Percentiles rank a stretch among this genome's conserved stretches.
Conservation (phyloP, 2,797 vertebrate genomes). For the Premnoplex brunnescens region DNA sequence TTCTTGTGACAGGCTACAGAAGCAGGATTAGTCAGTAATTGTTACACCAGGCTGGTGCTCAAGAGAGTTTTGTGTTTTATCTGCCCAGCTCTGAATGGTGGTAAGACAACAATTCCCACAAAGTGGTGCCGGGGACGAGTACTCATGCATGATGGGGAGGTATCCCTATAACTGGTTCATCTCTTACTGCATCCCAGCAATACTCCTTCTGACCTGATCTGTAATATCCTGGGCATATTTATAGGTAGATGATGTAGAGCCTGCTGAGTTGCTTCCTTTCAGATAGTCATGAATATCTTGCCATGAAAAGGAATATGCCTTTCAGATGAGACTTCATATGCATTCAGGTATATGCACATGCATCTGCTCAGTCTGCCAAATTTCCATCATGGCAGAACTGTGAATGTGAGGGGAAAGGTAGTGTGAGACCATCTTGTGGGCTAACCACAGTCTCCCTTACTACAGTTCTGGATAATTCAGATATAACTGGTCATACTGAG, state of each 20-base stretch:
- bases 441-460: not conserved
- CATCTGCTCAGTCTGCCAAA: not conserved
- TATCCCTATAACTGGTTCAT: not conserved
- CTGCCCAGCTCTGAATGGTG: not conserved
- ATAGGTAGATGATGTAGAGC: not conserved
- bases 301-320: not conserved
- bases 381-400: not conserved
- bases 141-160: not conserved
- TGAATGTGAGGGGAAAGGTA: not conserved
- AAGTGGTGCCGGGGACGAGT: not conserved
- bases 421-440: not conserved
- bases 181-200: not conserved
- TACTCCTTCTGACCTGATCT: not conserved
- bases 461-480: not conserved
- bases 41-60: not conserved
- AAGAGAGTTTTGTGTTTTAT: not conserved
- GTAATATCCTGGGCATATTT: not conserved
- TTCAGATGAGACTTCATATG: not conserved
- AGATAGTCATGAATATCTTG: not conserved
- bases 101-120: not conserved
- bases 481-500: not conserved
- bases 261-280: not conserved
- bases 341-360: accelerated
- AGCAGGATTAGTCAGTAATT: constrained; percentile 40
- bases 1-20: constrained; percentile 33